Conservation (phyloP, 2,113 vertebrate species). For the Anhinga anhinga region DNA sequence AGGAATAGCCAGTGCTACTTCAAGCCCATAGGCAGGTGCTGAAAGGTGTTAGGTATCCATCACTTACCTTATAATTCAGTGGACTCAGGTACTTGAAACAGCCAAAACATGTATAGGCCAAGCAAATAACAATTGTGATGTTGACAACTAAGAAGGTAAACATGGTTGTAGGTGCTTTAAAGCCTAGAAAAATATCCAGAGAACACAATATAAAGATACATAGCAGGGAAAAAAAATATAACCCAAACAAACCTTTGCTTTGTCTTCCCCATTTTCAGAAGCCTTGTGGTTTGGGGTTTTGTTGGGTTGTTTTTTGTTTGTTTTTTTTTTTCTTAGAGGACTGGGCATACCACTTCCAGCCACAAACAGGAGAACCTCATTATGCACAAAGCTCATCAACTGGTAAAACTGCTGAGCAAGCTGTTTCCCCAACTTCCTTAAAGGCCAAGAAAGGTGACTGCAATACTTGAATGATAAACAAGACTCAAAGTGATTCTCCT, state of each 20-base stretch:
- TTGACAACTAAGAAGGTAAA: conserved; percentile 87
- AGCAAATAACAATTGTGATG: conserved; percentile 80
- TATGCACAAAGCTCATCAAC: neutral
- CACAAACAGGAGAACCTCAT: neutral
- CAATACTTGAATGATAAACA: neutral
- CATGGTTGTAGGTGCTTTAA: conserved; percentile 82
- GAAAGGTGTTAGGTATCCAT: neutral
- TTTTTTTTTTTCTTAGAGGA: neutral
- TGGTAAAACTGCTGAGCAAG: neutral
- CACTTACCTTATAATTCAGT: conserved; percentile 85
- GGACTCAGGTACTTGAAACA: conserved; percentile 90
- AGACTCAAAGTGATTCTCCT: neutral
- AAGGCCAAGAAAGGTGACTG: neutral
- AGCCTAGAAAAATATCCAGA: conserved; percentile 74
- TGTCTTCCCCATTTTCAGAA: neutral
- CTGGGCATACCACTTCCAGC: neutral
- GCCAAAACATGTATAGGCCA: conserved; percentile 87
- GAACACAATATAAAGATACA: neutral
- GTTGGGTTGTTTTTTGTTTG: no score
- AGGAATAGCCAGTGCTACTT: neutral
- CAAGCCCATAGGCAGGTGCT: neutral
- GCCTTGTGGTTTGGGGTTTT: neutral
- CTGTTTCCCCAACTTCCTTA: neutral
- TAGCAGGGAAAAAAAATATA: neutral
- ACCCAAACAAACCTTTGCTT: neutral